Percentiles rank a stretch among this genome's conserved stretches.
Conservation (phyloP, 2,888 invertebrate genomes). For the Tridacna gigas region DNA sequence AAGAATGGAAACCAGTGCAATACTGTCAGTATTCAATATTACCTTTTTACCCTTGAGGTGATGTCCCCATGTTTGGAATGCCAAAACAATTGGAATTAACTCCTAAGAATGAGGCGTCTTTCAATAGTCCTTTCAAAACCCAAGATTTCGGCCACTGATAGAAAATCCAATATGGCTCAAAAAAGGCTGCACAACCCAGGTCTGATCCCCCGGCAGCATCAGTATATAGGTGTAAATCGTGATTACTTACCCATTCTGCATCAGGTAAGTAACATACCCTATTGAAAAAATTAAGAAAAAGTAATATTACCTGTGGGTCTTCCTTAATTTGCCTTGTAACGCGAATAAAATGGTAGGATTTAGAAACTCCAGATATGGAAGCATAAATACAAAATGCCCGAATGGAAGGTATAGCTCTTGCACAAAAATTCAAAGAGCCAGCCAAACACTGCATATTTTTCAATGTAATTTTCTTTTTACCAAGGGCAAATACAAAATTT, state of each 20-base stretch:
- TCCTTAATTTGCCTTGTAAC: constrained; percentile 27
- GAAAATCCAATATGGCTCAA: too few relatives aligned
- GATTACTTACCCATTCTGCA: constrained; percentile 41
- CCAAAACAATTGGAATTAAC: constrained; percentile 33
- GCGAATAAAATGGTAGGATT: constrained; percentile 44
- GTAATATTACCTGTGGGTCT: constrained; percentile 36
- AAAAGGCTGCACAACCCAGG: constrained; percentile 45
- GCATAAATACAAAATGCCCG: constrained; percentile 44
- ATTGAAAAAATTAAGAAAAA: constrained; percentile 39
- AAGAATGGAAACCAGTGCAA: constrained; percentile 39
- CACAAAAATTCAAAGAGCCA: constrained; percentile 41
- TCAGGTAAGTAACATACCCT: constrained; percentile 44
- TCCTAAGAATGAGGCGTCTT: constrained; percentile 45
- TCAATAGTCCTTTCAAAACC: constrained; percentile 14
- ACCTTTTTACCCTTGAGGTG: constrained; percentile 37
- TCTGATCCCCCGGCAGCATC: constrained; percentile 41
- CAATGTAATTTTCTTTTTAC: constrained; percentile 26
- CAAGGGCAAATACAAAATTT: constrained; percentile 1
- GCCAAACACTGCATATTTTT: constrained; percentile 47
- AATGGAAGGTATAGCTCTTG: constrained; percentile 45
- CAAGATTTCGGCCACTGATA: constrained; percentile 40
- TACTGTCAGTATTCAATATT: constrained; percentile 39
- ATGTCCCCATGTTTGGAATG: constrained; percentile 36
- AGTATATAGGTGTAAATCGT: constrained; percentile 43
- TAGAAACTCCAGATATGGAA: constrained; percentile 44